A percentile compares a stretch with the other conserved stretches of the same genome.
phyloP scores from a whole-genome alignment of 2,888 invertebrate genomes.

The Cataglyphis livida region DNA sequence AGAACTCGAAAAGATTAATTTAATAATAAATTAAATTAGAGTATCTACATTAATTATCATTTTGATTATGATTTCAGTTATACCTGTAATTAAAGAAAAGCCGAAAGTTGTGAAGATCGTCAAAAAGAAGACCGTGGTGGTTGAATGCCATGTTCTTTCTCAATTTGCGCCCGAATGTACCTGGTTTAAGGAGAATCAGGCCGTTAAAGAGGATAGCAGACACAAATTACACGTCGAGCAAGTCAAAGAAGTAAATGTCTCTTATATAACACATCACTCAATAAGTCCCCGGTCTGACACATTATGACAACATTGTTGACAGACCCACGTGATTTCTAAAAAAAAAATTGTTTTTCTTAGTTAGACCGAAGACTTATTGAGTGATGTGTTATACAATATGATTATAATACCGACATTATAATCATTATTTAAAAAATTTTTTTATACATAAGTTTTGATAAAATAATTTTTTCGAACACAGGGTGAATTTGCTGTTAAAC shows the following conservation, averaged over 20 bases:
- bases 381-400: no score
- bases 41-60: constrained; percentile 7
- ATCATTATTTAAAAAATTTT: not conserved
- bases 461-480: constrained; percentile 80
- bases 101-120: constrained; percentile 96
- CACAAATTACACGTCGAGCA: constrained; percentile 93
- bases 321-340: no score
- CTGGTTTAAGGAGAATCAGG: constrained; percentile 95
- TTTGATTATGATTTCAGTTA: constrained; percentile 87
- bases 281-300: no score
- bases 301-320: no score
- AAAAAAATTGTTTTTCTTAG: no score
- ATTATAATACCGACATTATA: not conserved
- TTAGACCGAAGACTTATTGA: no score
- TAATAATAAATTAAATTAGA: not conserved
- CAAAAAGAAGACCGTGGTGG: constrained; percentile 96
- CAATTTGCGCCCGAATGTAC: constrained; percentile 97
- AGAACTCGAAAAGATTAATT: not conserved
- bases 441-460: constrained; percentile 1
- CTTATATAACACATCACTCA: no score
- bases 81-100: constrained; percentile 97
- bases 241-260: constrained; percentile 89
- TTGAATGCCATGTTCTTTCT: constrained; percentile 97
- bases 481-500: constrained; percentile 96
- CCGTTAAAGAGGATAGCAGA: constrained; percentile 91